Conservation (phyloP, 2,888 invertebrate genomes). For the Netelia virgata region DNA sequence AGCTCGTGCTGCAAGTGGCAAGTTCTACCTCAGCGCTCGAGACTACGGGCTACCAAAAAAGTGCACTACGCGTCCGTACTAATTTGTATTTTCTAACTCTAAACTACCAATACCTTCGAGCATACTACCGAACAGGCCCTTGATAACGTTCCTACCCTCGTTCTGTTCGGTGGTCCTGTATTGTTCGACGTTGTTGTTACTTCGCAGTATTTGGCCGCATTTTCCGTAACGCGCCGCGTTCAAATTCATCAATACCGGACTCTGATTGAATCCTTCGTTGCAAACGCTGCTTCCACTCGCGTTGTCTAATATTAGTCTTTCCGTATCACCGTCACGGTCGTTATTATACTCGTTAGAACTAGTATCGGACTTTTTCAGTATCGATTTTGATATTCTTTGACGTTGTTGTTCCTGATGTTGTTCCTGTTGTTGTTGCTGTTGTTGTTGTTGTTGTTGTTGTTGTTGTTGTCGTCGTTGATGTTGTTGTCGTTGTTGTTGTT, state of each 20-base stretch:
- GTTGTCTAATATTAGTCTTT: slow-evolving; percentile 90
- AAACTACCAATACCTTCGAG: slow-evolving; percentile 76
- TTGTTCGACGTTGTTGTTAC: slow-evolving; percentile 79
- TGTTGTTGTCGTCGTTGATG: background rate
- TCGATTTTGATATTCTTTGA: slow-evolving; percentile 90
- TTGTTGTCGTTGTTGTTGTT: slow-evolving; percentile 84
- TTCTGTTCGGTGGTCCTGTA: slow-evolving; percentile 55
- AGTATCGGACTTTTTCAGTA: slow-evolving; percentile 91
- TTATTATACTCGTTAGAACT: slow-evolving; percentile 85
- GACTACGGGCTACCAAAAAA: background rate
- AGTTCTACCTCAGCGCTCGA: too few relatives aligned
- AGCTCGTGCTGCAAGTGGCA: too few relatives aligned
- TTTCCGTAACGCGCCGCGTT: slow-evolving; percentile 73
- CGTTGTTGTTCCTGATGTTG: slow-evolving; percentile 81
- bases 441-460: background rate
- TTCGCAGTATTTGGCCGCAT: slow-evolving; percentile 78
- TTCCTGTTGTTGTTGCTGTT: background rate
- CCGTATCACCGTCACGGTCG: slow-evolving; percentile 90
- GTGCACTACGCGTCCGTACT: too few relatives aligned
- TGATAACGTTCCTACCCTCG: slow-evolving; percentile 47
- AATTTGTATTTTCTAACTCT: background rate
- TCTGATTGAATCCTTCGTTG: slow-evolving; percentile 83
- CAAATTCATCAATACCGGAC: slow-evolving; percentile 74
- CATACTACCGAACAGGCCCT: slow-evolving; percentile 76
- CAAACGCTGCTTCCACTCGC: slow-evolving; percentile 87